Conservation (phyloP, 2,113 vertebrate species). For the Tachuris rubrigastra region DNA sequence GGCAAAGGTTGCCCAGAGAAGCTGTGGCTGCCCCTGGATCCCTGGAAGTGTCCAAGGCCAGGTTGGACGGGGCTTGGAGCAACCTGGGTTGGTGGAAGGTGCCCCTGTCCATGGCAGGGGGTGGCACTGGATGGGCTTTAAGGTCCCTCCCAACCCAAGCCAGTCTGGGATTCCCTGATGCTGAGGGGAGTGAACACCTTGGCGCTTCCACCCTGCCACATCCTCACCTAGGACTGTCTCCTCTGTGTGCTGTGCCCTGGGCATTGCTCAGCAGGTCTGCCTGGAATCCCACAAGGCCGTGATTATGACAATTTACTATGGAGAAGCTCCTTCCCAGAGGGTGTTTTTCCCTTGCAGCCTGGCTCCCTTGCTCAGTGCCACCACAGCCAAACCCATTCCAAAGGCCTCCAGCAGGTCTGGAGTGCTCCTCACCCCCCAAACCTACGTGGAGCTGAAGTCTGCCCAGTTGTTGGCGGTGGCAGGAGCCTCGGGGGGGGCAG, state of each 20-base stretch:
- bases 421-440: background rate
- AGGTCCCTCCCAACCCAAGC: fast-evolving
- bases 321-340: background rate
- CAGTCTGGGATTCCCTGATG: background rate
- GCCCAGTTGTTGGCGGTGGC: slow-evolving; percentile 92
- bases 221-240: background rate
- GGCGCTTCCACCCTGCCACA: background rate
- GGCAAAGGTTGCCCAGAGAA: background rate
- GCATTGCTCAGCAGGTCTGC: background rate
- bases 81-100: background rate
- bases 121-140: fast-evolving
- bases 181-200: background rate
- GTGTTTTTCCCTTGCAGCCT: background rate
- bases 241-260: background rate
- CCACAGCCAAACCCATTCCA: background rate
- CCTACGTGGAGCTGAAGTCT: slow-evolving; percentile 97
- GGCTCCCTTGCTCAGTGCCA: background rate
- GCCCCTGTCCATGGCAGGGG: background rate
- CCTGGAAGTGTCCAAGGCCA: background rate
- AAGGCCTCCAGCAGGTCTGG: background rate
- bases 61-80: background rate
- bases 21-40: background rate
- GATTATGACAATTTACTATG: background rate
- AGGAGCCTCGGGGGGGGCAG: slow-evolving; percentile 68
- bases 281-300: background rate